Conservation (phyloP, 2,113 vertebrate species). For the Tragelaphus buxtoni region DNA sequence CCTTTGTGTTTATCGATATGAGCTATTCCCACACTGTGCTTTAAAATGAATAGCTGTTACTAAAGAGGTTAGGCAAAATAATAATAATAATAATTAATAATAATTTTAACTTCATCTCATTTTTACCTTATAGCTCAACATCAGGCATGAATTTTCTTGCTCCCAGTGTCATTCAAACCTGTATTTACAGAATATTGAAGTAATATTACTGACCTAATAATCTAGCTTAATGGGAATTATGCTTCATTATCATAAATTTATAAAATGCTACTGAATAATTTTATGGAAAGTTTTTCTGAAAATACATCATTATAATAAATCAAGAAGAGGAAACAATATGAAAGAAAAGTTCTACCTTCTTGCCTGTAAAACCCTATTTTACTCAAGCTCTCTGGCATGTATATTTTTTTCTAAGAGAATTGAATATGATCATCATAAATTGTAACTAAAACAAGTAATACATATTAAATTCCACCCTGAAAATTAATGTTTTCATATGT, state of each 20-base stretch:
- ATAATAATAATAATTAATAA: background rate
- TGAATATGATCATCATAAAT: background rate
- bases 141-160: background rate
- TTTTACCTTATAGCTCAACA: background rate
- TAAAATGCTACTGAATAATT: slow-evolving; percentile 15
- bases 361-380: background rate
- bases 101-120: background rate
- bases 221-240: slow-evolving; percentile 38
- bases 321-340: background rate
- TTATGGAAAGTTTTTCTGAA: slow-evolving; percentile 22
- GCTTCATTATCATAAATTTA: slow-evolving; percentile 16
- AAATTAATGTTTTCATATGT: background rate
- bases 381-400: background rate
- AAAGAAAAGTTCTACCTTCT: background rate
- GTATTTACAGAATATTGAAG: slow-evolving; percentile 6
- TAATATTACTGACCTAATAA: slow-evolving; percentile 27
- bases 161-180: background rate
- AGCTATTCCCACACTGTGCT: background rate
- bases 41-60: background rate
- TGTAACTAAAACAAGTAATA: background rate
- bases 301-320: background rate
- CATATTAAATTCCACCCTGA: background rate
- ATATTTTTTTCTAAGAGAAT: background rate
- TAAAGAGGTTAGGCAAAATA: background rate
- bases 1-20: background rate